Evolutionary conservation across 2,888 invertebrate genomes (phyloP), one percentile per base, ranked within the genome.

Genomic region (Neoscelio sp.): DNA sequence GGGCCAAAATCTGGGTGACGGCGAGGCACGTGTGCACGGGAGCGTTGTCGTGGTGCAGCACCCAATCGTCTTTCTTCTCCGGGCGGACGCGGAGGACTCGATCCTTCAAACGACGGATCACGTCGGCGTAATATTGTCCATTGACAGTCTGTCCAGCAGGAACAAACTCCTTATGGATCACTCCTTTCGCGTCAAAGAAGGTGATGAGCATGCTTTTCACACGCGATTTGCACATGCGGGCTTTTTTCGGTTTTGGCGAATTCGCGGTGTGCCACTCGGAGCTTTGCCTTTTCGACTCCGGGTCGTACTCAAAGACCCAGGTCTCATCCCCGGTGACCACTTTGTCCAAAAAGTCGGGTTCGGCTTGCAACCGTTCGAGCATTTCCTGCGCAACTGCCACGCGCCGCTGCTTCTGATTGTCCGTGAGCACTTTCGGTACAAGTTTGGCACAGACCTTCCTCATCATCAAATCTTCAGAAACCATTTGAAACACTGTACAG

Each of bases 381-480:
- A 78, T 33, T 23, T 74, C 62, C 2, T 13, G 23, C 18, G 35
- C 42, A 18, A 64, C 26, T 8, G 46, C 28, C 42, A 50, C 30
- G 35, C 78, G 23, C 10, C 10, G 28, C 17, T 48, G 38, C 28
- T 81, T 82, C 56, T 83, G 80, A 6, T 82, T 81, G 15, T 80
- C 75, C 3, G 81, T 76, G 54, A 83, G 60, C 13, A 78, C 42
- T 40, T 81, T 78, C 18, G 83, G 81, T 12, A 84, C 83, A 20
- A 84, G 42, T 65, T 83, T 85, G 18, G 79, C 78, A 30, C 80
- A 82, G 10, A 83, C 70, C 74, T 82, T 84, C 10, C 70, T 48
- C 82, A 78, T 80, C 13, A 52, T 46, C 74, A 83, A 62, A 64
- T 81, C 62, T 18, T 82, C 74, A 1, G 71, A 70, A 38, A 82